Evolutionary conservation across 1,140 invertebrate species (phyloP).

Genomic region (Drosophila murphyi): DNA sequence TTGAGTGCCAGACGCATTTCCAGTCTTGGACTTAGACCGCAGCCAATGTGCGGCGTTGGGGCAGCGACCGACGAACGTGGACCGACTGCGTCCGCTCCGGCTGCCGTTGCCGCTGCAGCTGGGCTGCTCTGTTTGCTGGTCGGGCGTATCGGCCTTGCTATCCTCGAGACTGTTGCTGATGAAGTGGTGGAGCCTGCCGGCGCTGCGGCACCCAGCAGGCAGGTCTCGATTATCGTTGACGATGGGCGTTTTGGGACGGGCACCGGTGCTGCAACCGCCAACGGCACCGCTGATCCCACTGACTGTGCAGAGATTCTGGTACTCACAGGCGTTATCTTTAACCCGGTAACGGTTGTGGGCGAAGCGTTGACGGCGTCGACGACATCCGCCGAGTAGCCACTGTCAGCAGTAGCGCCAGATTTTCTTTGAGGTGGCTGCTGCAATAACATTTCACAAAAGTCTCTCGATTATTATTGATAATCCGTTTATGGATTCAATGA

Average conservation of each 20-base stretch:
- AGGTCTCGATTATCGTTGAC: constrained; percentile 84
- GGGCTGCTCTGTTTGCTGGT: constrained; percentile 50
- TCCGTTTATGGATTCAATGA: too few species aligned
- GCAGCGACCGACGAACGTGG: constrained; percentile 85
- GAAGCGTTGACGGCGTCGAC: constrained; percentile 70
- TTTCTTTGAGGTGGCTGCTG: constrained; percentile 72
- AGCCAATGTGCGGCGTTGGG: constrained; percentile 78
- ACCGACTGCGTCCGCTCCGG: constrained; percentile 51
- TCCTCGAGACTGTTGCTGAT: constrained; percentile 84
- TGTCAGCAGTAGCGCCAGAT: constrained; percentile 84
- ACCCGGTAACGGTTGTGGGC: constrained; percentile 71
- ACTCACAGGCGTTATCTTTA: constrained; percentile 71
- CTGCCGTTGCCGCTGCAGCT: constrained; percentile 34
- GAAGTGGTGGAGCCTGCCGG: constrained; percentile 73
- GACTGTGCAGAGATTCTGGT: constrained; percentile 65
- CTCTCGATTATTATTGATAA: too few species aligned
- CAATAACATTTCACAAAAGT: too few species aligned
- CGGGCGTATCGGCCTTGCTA: constrained; percentile 82
- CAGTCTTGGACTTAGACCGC: constrained; percentile 86
- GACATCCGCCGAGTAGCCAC: constrained; percentile 79
- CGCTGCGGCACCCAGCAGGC: constrained; percentile 71
- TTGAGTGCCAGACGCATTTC: constrained; percentile 87
- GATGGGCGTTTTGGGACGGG: constrained; percentile 66
- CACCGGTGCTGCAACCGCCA: constrained; percentile 1
- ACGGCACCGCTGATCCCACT: background rate